Conservation (phyloP, 2,113 vertebrate genomes). For the Pituophis catenifer region DNA sequence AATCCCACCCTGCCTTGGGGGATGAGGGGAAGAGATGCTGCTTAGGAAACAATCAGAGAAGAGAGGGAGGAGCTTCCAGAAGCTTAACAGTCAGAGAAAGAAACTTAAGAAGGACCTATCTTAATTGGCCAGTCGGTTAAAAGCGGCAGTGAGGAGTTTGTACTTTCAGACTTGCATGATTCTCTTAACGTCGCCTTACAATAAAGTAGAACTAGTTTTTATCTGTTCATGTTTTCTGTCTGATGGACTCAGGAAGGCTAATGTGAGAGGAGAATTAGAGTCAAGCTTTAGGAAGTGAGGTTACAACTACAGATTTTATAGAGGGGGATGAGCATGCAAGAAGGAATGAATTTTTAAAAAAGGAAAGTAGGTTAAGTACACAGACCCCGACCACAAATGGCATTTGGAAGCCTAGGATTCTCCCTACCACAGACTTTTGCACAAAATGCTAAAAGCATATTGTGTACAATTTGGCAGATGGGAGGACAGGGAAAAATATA, state of each 20-base stretch:
- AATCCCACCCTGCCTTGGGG: no score
- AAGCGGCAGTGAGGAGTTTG: background rate
- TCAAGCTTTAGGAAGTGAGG: background rate
- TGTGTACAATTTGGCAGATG: background rate
- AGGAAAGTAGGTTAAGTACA: background rate
- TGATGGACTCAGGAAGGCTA: background rate
- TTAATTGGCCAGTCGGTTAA: background rate
- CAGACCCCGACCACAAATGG: background rate
- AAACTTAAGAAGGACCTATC: background rate
- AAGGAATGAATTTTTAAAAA: no score
- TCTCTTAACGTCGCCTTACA: background rate
- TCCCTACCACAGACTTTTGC: background rate
- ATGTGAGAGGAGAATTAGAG: background rate
- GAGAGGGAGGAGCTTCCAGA: no score
- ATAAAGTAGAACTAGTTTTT: background rate
- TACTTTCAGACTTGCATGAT: background rate
- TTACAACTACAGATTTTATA: background rate
- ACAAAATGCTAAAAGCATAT: background rate
- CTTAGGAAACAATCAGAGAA: no score
- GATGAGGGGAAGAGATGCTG: no score
- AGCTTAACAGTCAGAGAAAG: no score
- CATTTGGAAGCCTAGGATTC: background rate
- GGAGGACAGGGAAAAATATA: background rate
- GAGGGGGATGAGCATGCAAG: background rate
- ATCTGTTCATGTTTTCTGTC: background rate